Evolutionary conservation across 1,140 invertebrate genomes (phyloP).

Genomic region (Archegozetes longisetosus): DNA sequence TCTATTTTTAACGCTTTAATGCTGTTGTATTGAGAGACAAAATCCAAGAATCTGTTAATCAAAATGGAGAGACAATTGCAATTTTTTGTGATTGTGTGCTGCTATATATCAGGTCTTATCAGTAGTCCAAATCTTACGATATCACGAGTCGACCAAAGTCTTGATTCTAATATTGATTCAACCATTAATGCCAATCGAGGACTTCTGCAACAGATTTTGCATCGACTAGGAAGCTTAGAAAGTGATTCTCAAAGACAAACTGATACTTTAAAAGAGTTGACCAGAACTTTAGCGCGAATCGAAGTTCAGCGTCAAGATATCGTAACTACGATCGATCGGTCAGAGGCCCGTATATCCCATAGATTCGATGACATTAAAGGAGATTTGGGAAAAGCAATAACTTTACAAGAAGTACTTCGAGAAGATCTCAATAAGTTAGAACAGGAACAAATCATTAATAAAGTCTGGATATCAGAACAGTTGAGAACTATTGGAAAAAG

Average conservation of each 20-base stretch:
- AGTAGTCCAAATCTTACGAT: too few species aligned
- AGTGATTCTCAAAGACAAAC: conserved; percentile 11
- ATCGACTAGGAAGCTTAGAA: conserved; percentile 2
- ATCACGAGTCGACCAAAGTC: too few species aligned
- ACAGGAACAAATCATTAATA: conserved; percentile 20
- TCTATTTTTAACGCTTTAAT: too few species aligned
- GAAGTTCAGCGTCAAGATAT: conserved; percentile 27
- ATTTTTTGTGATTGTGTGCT: too few species aligned
- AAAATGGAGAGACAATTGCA: too few species aligned
- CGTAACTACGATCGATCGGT: conserved; percentile 14
- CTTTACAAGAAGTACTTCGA: conserved; percentile 23
- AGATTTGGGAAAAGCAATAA: conserved; percentile 17
- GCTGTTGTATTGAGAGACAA: too few species aligned
- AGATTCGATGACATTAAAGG: conserved; percentile 16
- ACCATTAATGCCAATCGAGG: too few species aligned
- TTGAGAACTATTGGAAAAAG: background rate
- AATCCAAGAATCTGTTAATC: too few species aligned
- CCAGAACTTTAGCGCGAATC: conserved; percentile 22
- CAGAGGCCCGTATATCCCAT: conserved; percentile 15
- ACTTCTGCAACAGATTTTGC: too few species aligned
- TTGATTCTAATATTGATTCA: too few species aligned
- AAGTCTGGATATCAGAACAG: conserved; percentile 12
- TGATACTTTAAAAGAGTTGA: conserved; percentile 2
- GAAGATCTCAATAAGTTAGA: conserved; percentile 22
- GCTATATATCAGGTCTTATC: too few species aligned